Evolutionary conservation across 2,888 invertebrate species (phyloP).

Genomic region (Drosophila glabriapex): DNA sequence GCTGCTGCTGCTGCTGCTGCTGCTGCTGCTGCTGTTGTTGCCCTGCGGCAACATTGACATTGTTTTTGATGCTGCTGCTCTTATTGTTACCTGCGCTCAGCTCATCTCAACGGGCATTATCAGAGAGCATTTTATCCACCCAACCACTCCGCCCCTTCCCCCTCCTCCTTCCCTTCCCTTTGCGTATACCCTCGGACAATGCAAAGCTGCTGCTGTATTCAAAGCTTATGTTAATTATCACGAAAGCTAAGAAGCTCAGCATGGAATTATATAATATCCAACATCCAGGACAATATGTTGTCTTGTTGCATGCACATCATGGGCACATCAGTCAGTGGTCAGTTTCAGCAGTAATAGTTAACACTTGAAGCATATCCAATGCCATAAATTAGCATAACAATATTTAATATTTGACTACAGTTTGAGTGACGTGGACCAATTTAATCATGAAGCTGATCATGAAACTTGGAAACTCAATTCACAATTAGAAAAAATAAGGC

Average conservation of each 20-base stretch:
- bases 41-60: slow-evolving; percentile 34
- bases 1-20: slow-evolving; percentile 27
- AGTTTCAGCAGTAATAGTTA: neutral
- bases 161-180: neutral
- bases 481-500: neutral
- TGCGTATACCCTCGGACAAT: neutral
- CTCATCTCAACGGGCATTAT: slow-evolving; percentile 28
- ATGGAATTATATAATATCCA: neutral
- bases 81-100: slow-evolving; percentile 27
- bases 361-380: neutral
- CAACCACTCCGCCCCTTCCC: accelerated
- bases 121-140: slow-evolving; percentile 9
- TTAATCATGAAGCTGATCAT: neutral
- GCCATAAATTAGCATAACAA: neutral
- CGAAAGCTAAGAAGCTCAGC: neutral
- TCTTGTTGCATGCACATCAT: neutral
- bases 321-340: neutral
- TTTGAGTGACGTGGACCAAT: neutral
- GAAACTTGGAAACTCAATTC: neutral
- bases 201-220: neutral
- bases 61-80: slow-evolving; percentile 25
- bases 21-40: slow-evolving; percentile 22
- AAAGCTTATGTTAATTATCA: neutral
- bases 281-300: neutral
- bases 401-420: neutral